Conservation (phyloP, 2,888 invertebrate genomes). For the Agonopterix alstromeriana region DNA sequence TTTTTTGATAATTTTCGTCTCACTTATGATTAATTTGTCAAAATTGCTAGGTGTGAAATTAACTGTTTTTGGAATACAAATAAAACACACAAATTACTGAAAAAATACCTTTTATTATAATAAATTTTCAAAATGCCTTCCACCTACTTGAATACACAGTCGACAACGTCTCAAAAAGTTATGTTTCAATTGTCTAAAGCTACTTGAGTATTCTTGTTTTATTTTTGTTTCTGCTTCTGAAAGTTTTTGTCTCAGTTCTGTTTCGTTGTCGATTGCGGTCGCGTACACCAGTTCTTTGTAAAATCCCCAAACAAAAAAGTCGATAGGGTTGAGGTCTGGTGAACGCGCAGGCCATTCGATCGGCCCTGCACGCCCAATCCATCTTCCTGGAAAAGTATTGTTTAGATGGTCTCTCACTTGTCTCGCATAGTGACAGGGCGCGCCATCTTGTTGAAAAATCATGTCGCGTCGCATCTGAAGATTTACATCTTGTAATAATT, state of each 20-base stretch:
- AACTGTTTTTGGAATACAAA: background rate
- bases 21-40: background rate
- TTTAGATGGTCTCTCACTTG: conserved; percentile 8
- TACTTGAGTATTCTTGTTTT: conserved; percentile 4
- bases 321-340: conserved; percentile 13
- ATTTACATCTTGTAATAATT: conserved; percentile 5
- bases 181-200: conserved; percentile 2
- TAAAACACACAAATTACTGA: background rate
- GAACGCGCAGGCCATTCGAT: conserved; percentile 12
- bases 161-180: conserved; percentile 7
- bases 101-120: conserved; percentile 2
- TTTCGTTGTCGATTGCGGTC: conserved; percentile 1
- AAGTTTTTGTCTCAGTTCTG: conserved; percentile 3
- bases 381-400: conserved; percentile 8
- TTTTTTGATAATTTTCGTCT: background rate
- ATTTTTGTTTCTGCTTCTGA: conserved; percentile 4
- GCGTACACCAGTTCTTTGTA: conserved; percentile 11
- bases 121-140: conserved; percentile 7
- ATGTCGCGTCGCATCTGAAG: conserved; percentile 1
- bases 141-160: conserved; percentile 6
- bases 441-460: conserved; percentile 8
- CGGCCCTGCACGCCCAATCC: conserved; percentile 15
- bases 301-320: conserved; percentile 12
- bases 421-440: conserved; percentile 1
- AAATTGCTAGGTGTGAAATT: background rate